phyloP scores from a whole-genome alignment of 2,797 vertebrate genomes.

The Enteromius anoplus region DNA sequence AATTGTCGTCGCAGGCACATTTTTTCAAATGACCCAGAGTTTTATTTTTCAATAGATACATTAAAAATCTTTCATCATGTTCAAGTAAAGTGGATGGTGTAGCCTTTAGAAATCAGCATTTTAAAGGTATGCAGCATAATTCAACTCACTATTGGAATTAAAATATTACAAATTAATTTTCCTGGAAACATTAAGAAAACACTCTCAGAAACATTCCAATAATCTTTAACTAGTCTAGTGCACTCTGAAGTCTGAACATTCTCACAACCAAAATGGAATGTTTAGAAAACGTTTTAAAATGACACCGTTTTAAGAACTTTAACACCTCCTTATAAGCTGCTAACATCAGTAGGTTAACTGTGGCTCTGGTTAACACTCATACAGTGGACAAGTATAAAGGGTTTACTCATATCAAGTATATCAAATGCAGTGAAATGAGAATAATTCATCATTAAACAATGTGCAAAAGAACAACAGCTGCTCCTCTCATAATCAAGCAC shows the following conservation, averaged over 20 bases:
- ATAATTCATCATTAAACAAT: slow-evolving; percentile 1
- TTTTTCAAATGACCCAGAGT: neutral
- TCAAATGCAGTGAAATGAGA: neutral
- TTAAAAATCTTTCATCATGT: neutral
- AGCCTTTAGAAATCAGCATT: neutral
- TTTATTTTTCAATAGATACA: neutral
- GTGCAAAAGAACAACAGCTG: neutral
- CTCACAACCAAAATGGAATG: neutral
- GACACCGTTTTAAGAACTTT: no score
- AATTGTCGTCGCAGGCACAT: neutral
- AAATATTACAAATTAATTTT: neutral
- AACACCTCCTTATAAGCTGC: neutral
- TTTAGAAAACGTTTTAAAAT: slow-evolving; percentile 5
- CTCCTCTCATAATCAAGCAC: neutral
- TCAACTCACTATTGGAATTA: no score
- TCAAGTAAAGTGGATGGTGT: neutral
- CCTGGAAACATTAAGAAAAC: neutral
- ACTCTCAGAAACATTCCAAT: no score
- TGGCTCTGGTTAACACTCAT: neutral
- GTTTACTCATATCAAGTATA: neutral
- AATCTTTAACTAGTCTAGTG: neutral
- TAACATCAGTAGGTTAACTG: neutral
- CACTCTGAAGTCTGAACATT: neutral
- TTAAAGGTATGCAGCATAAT: neutral
- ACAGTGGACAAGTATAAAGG: slow-evolving; percentile 1